phyloP scores from a whole-genome alignment of 2,113 vertebrate species.

The Hiodon tergisus region DNA sequence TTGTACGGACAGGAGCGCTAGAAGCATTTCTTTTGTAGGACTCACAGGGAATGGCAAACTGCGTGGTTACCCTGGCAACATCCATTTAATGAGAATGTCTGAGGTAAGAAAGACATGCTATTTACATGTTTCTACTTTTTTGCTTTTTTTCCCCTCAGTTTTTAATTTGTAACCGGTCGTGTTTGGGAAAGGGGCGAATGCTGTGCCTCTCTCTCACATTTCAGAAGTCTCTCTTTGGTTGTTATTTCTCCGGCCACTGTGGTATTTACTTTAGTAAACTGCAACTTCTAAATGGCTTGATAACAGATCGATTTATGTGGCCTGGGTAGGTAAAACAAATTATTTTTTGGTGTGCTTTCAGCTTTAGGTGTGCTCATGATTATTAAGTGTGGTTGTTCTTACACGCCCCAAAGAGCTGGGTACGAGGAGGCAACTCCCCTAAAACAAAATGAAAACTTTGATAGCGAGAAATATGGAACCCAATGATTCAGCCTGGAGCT shows the following conservation, averaged over 20 bases:
- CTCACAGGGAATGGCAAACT: slow-evolving; percentile 80
- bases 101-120: slow-evolving; percentile 78
- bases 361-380: neutral
- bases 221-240: neutral
- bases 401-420: slow-evolving; percentile 26
- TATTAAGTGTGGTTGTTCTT: slow-evolving; percentile 23
- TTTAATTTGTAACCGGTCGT: slow-evolving; percentile 20
- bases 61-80: slow-evolving; percentile 66
- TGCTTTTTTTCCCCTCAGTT: slow-evolving; percentile 1
- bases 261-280: neutral
- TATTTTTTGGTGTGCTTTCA: slow-evolving; percentile 2
- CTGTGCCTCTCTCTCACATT: neutral
- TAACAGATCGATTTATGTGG: neutral
- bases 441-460: slow-evolving; percentile 28
- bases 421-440: slow-evolving; percentile 25
- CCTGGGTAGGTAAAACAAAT: neutral
- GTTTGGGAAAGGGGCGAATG: neutral
- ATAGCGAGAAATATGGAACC: neutral
- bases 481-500: neutral
- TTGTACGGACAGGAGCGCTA: slow-evolving; percentile 76
- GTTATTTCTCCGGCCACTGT: neutral
- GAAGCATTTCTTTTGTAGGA: slow-evolving; percentile 72
- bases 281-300: slow-evolving; percentile 16
- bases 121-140: slow-evolving; percentile 15
- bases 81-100: slow-evolving; percentile 81